These are phyloP conservation scores for Archocentrus centrarchus DNA, from an alignment of 2,113 vertebrate genomes.

Conservation along the genomic window DNA sequence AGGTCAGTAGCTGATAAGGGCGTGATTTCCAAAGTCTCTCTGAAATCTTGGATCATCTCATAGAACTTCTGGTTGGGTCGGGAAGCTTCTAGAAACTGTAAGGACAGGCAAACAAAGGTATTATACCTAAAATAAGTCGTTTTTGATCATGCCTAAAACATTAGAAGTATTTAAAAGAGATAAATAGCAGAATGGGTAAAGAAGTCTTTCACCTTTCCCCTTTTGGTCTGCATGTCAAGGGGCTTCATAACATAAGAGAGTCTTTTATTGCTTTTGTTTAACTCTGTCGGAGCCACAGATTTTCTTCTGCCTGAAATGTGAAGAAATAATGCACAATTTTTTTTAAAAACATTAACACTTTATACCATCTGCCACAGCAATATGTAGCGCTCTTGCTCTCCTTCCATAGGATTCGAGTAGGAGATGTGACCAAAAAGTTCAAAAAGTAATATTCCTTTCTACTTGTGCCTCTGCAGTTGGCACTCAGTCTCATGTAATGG, in stretches of 20 bases:
- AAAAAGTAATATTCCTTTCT: too few species aligned
- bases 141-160: neutral
- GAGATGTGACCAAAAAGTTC: too few species aligned
- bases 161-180: neutral
- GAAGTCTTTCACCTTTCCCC: constrained; percentile 84
- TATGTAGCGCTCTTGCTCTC: too few species aligned
- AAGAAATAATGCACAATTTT: neutral
- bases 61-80: constrained; percentile 94
- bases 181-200: neutral
- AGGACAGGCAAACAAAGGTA: neutral
- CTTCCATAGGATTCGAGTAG: too few species aligned
- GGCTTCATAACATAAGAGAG: constrained; percentile 85
- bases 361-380: neutral
- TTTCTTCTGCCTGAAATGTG: constrained; percentile 81
- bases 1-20: constrained; percentile 82
- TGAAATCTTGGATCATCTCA: constrained; percentile 92
- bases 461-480: too few species aligned
- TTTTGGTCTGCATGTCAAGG: constrained; percentile 84
- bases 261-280: constrained; percentile 88
- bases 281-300: constrained; percentile 82
- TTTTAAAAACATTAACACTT: neutral
- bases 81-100: constrained; percentile 85
- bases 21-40: constrained; percentile 86
- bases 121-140: neutral
- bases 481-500: too few species aligned